Evolutionary conservation across 2,797 vertebrate species (phyloP), one percentile per base, ranked within the genome.

Genomic region (Alcedo quadribrachys): DNA sequence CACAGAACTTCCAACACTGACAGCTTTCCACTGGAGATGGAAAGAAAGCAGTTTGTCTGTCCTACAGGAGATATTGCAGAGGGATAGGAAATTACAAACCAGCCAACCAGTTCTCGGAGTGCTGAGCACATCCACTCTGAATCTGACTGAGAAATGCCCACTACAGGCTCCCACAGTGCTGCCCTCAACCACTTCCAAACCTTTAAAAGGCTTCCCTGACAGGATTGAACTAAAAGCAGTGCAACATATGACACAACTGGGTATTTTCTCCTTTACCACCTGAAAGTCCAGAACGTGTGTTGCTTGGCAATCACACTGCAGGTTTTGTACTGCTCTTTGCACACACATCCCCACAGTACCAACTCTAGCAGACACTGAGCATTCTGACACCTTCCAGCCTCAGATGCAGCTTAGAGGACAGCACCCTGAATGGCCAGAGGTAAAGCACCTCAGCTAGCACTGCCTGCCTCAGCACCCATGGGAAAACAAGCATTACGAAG

Each of bases 81-180:
- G 37, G 17, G 17, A 32, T 6, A 45, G 12, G 13, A 65, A 81
- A 50, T 9, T 68, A 28, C 51, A 79, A 66, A 69, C 1, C 16
- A 51, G 20, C 3, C 19, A 54, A 14, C 33, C 9, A 43, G 10
- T 40, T 51, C 33, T 28, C 60, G 62, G 22, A 19, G 27, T 8
- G 8, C 60, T 63, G 14, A 69, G 33, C 50, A n/a, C 9, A 65
- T 15, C 70, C 5, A 7, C 12, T 21, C 18, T 33, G 30, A 33
- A 67, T 78, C 61, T 48, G 4, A 32, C 21, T 46, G 45, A 55
- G 33, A 65, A 80, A 69, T 11, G 0, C 43, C 3, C 16, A 37
- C 16, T 11, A 25, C 0, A 69, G n/a, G 8, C 12, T 5, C 8
- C 54, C 22, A 45, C 6, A 37, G 22, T 3, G 8, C 18, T 53